Evolutionary conservation across 2,797 vertebrate species (phyloP), one percentile per base, ranked within the genome.

Genomic region (Acanthis flammea): DNA sequence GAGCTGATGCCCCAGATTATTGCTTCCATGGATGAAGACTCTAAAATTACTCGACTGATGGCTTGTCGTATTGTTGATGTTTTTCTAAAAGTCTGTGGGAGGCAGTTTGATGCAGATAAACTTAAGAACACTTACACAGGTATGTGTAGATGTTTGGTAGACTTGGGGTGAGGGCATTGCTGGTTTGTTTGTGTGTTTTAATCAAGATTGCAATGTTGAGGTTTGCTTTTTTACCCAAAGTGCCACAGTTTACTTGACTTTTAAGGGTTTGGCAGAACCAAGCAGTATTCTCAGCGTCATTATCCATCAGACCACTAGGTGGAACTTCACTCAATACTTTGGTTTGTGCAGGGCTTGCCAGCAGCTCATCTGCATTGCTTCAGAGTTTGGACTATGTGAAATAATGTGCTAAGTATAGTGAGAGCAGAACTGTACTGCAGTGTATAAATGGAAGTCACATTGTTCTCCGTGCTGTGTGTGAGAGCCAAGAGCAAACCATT

Each of bases 101-200:
- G 76, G 25, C 88, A 95, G 42, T 95, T 98, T 51, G 97, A 98
- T 68, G 95, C 98, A 2, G 98, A 99, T 8, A 96, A 97, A 55
- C 97, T 99, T 78, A 98, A 98, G 97, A 99, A 96, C 92, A 97
- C 98, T 88, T 99, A 99, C 75, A 98, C 98, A 1, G 99, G 99
- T 99, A 98, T 45, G 74, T 78, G 57, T 35, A 35, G 44, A 82
- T 6, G 17, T 66, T 78, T 58, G 14, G 12, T 28, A 17, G 19
- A 13, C 6, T 48, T 6, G 14, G 14, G 11, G 3, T 1, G 3
- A 31, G 23, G 23, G 23, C 7, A 12, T 41, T 81, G 35, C 63
- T 57, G 16, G 14, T 7, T 62, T n/a, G 3, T 50, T 31, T 79
- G 58, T 48, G 39, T 47, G 9, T 12, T 70, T 70, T 33, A 57